These are phyloP conservation scores for Pycnomerus fuliginosus DNA, from an alignment of 2,888 invertebrate species.

Conservation along the genomic window DNA sequence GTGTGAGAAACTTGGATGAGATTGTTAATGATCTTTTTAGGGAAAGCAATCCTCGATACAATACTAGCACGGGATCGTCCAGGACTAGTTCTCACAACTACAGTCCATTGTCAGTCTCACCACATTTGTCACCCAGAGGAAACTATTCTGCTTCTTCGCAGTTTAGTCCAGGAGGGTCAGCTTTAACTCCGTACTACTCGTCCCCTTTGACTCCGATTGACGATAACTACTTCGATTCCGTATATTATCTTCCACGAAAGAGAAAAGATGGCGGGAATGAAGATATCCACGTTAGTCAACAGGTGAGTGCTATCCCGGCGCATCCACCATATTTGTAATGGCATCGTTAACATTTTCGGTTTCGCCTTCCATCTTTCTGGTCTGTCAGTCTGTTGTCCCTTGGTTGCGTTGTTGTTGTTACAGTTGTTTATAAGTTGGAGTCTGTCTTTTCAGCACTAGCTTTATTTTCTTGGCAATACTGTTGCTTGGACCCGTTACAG, in stretches of 20 bases:
- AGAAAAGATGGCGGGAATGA: constrained; percentile 27
- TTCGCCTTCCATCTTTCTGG: no score
- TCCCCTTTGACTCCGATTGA: constrained; percentile 48
- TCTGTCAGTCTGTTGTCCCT: no score
- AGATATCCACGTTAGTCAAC: constrained; percentile 57
- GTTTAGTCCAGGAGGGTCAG: constrained; percentile 55
- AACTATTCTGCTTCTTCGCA: constrained; percentile 21
- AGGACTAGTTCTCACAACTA: constrained; percentile 53
- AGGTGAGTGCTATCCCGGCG: constrained; percentile 51
- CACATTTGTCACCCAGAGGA: constrained; percentile 49
- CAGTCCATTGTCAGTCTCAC: constrained; percentile 51
- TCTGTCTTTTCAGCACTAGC: no score
- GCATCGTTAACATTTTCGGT: neutral
- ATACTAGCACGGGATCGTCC: constrained; percentile 56
- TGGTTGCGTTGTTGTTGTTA: no score
- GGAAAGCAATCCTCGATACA: constrained; percentile 41
- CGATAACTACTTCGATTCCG: constrained; percentile 44
- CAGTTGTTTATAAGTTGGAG: no score
- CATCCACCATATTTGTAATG: constrained; percentile 1
- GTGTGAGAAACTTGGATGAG: neutral
- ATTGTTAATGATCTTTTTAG: constrained; percentile 29
- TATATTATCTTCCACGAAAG: constrained; percentile 1
- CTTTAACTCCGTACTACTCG: constrained; percentile 48
- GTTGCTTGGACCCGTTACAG: no score
- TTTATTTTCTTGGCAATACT: no score